Conservation (phyloP, 2,113 vertebrate species). For the Spizaetus ornatus region DNA sequence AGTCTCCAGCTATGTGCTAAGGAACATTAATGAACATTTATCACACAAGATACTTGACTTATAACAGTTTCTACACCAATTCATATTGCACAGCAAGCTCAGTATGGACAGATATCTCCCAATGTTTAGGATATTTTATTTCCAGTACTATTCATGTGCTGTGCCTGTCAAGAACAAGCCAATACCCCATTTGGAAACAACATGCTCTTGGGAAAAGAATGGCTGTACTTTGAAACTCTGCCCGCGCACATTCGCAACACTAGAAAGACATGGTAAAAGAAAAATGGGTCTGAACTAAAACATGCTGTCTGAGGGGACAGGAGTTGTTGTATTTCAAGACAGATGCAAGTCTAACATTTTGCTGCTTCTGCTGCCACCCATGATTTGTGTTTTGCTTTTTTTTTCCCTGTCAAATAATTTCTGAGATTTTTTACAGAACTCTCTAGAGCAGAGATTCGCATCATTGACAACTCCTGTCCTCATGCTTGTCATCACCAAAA, state of each 20-base stretch:
- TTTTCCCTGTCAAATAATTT: background rate
- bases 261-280: background rate
- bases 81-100: background rate
- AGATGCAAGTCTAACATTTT: background rate
- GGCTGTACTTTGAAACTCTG: background rate
- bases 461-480: background rate
- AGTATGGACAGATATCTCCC: background rate
- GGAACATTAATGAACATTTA: background rate
- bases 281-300: background rate
- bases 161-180: background rate
- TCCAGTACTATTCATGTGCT: background rate
- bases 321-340: background rate
- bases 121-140: background rate
- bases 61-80: background rate
- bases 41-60: background rate
- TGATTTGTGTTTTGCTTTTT: background rate
- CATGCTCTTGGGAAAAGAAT: background rate
- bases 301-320: background rate
- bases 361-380: background rate
- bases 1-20: background rate
- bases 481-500: background rate
- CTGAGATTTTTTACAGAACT: background rate
- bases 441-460: background rate
- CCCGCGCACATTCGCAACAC: background rate
- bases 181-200: background rate